Conservation (phyloP, 2,888 invertebrate genomes). For the Watsonalla cultraria region DNA sequence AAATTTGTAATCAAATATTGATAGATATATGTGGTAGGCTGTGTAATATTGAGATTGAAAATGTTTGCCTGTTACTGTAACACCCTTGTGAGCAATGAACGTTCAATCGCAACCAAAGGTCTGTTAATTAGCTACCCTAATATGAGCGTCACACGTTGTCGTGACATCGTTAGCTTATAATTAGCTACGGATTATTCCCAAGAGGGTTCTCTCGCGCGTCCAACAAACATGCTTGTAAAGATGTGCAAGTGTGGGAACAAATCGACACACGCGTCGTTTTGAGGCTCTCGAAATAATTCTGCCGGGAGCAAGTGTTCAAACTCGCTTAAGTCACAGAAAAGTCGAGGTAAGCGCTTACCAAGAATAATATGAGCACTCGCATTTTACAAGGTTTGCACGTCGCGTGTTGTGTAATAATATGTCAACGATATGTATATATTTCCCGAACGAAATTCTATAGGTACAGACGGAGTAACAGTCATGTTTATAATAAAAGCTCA, state of each 20-base stretch:
- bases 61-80: background rate
- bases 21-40: background rate
- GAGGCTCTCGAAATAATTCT: slow-evolving; percentile 16
- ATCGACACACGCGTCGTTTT: slow-evolving; percentile 7
- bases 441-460: no score
- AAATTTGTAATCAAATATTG: background rate
- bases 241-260: slow-evolving; percentile 2
- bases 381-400: slow-evolving; percentile 15
- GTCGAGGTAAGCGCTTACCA: slow-evolving; percentile 15
- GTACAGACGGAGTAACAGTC: no score
- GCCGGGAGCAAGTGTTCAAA: slow-evolving; percentile 10
- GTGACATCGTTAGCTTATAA: slow-evolving; percentile 1
- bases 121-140: slow-evolving; percentile 6
- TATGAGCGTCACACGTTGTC: slow-evolving; percentile 1
- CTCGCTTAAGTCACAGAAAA: slow-evolving; percentile 11
- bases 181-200: slow-evolving; percentile 3
- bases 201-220: background rate
- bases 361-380: slow-evolving; percentile 17
- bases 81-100: slow-evolving; percentile 1
- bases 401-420: slow-evolving; percentile 1
- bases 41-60: slow-evolving; percentile 2
- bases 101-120: slow-evolving; percentile 5
- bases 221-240: background rate
- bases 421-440: background rate
- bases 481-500: no score